Percentiles rank a stretch among this genome's conserved stretches.
Evolutionary conservation across 2,888 invertebrate species (phyloP).

Genomic region (Piscicola geometra): DNA sequence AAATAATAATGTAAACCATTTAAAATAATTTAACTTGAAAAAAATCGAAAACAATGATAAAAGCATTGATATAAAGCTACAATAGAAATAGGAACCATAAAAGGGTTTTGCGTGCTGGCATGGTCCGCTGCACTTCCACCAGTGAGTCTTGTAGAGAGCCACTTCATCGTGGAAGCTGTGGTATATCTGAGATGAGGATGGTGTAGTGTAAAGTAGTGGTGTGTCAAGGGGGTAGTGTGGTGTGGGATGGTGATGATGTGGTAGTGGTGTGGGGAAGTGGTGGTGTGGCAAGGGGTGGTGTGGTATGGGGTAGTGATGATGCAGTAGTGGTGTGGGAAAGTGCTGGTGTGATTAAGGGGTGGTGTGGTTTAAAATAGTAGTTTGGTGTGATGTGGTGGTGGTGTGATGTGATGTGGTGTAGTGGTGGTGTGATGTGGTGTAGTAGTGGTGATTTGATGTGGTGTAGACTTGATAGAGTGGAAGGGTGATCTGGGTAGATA

Average conservation of each 20-base stretch:
- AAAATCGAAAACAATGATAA: too few relatives aligned
- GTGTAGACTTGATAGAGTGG: too few relatives aligned
- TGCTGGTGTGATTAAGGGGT: background rate
- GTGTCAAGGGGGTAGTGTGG: too few relatives aligned
- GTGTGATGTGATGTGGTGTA: background rate
- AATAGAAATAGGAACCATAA: too few relatives aligned
- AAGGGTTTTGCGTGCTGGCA: constrained; percentile 73
- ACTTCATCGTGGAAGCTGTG: constrained; percentile 95
- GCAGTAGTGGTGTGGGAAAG: background rate
- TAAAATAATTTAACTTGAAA: too few relatives aligned
- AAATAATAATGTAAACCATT: too few relatives aligned
- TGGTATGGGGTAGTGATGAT: background rate
- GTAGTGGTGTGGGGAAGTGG: background rate
- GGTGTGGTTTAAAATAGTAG: background rate
- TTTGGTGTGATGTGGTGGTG: background rate
- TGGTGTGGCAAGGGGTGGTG: too few relatives aligned
- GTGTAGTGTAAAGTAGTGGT: too few relatives aligned
- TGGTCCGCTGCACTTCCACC: constrained; percentile 90
- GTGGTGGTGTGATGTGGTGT: background rate
- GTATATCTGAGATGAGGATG: constrained; percentile 65
- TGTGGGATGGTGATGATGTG: background rate
- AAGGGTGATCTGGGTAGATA: too few relatives aligned
- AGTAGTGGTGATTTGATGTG: background rate
- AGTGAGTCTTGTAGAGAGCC: constrained; percentile 76
- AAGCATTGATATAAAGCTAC: too few relatives aligned